Conservation (phyloP, 2,888 invertebrate species). For the Eueremaeus valkanovi region DNA sequence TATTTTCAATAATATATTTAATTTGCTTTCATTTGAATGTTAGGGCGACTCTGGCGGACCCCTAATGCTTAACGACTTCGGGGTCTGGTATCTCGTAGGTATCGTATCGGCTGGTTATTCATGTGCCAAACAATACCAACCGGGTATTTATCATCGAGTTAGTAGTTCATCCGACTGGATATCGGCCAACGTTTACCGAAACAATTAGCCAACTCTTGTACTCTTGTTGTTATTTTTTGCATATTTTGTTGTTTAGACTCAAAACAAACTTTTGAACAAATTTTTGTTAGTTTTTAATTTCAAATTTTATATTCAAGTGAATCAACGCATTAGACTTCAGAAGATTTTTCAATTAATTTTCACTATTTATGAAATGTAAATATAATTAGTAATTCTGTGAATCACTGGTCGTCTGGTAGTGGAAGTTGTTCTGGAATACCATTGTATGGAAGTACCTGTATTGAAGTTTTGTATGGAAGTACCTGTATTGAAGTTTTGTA, state of each 20-base stretch:
- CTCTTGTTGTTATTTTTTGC: not conserved
- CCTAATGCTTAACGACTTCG: slow-evolving; percentile 78
- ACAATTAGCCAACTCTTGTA: not conserved
- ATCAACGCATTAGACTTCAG: not conserved
- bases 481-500: no score
- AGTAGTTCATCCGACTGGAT: slow-evolving; percentile 91
- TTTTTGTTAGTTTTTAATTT: not conserved
- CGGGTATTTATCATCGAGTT: slow-evolving; percentile 88
- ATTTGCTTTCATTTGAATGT: not conserved
- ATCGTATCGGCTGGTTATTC: slow-evolving; percentile 91
- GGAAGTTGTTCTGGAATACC: not conserved
- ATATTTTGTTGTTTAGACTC: not conserved
- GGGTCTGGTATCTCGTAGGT: slow-evolving; percentile 83
- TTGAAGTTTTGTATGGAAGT: no score
- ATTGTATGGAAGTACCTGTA: no score
- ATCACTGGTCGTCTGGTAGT: not conserved
- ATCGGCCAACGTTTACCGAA: slow-evolving; percentile 52
- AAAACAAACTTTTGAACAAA: not conserved
- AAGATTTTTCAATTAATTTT: not conserved
- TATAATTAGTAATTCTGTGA: no score
- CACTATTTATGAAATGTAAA: no score
- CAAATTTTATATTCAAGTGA: not conserved
- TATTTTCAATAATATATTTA: no score
- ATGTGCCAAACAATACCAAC: slow-evolving; percentile 86
- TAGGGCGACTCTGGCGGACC: slow-evolving; percentile 85